Conservation (phyloP, 2,888 invertebrate genomes). For the Falcaria lacertinaria region DNA sequence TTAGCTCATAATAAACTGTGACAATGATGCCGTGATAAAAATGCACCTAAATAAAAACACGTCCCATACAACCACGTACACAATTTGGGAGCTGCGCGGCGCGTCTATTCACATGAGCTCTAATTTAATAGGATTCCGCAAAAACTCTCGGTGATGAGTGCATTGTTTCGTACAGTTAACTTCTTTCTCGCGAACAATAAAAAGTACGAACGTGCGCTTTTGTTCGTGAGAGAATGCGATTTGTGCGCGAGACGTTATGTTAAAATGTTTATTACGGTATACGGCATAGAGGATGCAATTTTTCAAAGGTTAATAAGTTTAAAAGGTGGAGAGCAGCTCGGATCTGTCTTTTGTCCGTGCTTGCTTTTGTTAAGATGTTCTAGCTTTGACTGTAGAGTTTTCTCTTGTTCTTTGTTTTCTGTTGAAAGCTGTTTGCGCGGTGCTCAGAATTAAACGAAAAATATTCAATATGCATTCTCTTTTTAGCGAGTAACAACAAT, state of each 20-base stretch:
- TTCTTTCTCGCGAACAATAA: slow-evolving; percentile 20
- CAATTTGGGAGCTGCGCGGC: neutral
- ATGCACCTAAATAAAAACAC: slow-evolving; percentile 4
- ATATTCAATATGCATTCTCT: neutral
- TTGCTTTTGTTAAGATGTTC: neutral
- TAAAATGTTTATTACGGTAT: slow-evolving; percentile 3
- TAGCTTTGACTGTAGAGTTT: neutral
- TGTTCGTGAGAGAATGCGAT: slow-evolving; percentile 22
- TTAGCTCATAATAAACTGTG: too few species aligned
- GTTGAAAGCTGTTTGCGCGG: neutral
- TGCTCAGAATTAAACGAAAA: neutral
- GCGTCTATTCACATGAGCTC: slow-evolving; percentile 8
- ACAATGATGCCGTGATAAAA: too few species aligned
- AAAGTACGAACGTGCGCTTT: slow-evolving; percentile 20
- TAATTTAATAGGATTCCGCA: slow-evolving; percentile 42
- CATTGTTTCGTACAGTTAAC: slow-evolving; percentile 34
- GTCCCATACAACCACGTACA: slow-evolving; percentile 1
- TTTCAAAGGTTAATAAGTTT: neutral
- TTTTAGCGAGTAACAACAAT: neutral
- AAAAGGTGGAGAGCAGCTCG: neutral
- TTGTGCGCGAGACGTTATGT: slow-evolving; percentile 5
- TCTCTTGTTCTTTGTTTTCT: neutral
- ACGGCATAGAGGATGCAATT: neutral
- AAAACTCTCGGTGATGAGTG: slow-evolving; percentile 39
- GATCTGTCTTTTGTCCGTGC: neutral